These are phyloP conservation scores for Chymomyza caudatula DNA, from an alignment of 2,888 invertebrate genomes.

Conservation along the genomic window DNA sequence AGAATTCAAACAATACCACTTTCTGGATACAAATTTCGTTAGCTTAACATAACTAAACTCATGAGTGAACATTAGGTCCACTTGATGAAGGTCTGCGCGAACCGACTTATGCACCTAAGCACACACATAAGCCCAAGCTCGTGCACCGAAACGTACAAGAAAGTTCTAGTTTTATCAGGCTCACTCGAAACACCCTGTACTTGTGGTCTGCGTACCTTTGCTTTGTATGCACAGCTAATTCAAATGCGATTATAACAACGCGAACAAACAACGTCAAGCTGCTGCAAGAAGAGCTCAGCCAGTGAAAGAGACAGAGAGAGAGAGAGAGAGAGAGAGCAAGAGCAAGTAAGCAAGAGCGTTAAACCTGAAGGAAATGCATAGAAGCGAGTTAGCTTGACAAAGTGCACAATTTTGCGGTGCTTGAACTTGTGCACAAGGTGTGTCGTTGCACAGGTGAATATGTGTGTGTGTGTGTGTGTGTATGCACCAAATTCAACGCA, in stretches of 20 bases:
- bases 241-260: conserved; percentile 69
- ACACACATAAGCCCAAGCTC: too few species aligned
- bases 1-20: too few species aligned
- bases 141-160: too few species aligned
- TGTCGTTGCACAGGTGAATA: not conserved
- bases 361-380: conserved; percentile 4
- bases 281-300: not conserved
- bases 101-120: too few species aligned
- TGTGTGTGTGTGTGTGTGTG: conserved; percentile 4
- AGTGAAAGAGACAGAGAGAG: not conserved
- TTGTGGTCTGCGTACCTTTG: conserved; percentile 17
- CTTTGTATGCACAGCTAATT: conserved; percentile 65
- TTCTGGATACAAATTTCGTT: too few species aligned
- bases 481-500: not conserved
- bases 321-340: not conserved
- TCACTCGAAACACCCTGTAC: conserved; percentile 46
- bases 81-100: too few species aligned
- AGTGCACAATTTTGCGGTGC: conserved; percentile 61
- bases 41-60: too few species aligned
- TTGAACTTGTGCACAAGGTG: conserved; percentile 53
- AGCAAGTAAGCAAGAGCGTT: too few species aligned
- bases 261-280: conserved; percentile 42
- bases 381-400: not conserved
- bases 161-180: not conserved
- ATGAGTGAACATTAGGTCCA: too few species aligned